Conservation (phyloP, 2,113 vertebrate species). For the Myiagra hebetior region DNA sequence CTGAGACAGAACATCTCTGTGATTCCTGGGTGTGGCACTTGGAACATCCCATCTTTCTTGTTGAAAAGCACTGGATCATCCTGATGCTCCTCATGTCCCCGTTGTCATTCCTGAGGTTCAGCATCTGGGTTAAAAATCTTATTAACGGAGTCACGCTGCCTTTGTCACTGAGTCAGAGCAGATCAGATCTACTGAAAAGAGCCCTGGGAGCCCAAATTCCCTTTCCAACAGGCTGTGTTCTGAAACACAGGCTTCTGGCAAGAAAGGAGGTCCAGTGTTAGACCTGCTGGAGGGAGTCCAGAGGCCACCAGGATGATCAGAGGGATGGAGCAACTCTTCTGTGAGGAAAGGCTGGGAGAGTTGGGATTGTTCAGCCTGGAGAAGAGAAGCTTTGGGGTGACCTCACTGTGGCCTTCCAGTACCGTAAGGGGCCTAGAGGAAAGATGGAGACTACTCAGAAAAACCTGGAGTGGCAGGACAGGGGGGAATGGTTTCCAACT, state of each 20-base stretch:
- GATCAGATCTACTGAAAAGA: neutral
- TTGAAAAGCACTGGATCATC: neutral
- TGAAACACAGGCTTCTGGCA: neutral
- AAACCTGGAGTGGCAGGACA: neutral
- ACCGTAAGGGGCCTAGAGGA: neutral
- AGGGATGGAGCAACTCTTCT: neutral
- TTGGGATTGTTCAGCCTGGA: neutral
- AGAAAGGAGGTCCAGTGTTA: neutral
- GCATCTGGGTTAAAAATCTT: neutral
- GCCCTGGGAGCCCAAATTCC: neutral
- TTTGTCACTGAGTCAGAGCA: neutral
- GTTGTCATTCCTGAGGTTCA: neutral
- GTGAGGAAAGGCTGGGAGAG: neutral
- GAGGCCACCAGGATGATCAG: neutral
- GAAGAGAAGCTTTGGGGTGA: neutral
- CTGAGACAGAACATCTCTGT: neutral
- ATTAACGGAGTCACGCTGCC: accelerated
- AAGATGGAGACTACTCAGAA: neutral
- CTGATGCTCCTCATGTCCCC: neutral
- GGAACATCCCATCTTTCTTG: neutral
- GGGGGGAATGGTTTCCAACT: neutral
- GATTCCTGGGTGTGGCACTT: neutral
- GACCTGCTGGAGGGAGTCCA: neutral
- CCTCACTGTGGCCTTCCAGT: neutral
- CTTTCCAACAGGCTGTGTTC: neutral